These are phyloP conservation scores for Allobates femoralis DNA, from an alignment of 2,797 vertebrate genomes.

Conservation along the genomic window DNA sequence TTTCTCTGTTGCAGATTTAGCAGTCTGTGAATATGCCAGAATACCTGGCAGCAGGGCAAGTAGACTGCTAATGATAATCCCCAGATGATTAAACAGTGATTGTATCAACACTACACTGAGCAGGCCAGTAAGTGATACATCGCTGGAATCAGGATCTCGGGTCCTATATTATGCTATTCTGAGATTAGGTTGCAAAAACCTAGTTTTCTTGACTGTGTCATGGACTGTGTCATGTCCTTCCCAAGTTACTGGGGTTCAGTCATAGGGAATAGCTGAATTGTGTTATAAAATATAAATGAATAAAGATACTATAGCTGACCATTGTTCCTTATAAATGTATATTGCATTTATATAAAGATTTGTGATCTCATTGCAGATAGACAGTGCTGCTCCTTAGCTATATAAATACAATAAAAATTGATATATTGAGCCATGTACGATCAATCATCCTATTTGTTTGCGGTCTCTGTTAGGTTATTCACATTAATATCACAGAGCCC, in stretches of 20 bases:
- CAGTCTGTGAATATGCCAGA: too few species aligned
- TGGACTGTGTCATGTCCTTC: not conserved
- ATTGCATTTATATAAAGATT: not conserved
- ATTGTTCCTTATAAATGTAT: not conserved
- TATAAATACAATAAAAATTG: not conserved
- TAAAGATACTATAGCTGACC: not conserved
- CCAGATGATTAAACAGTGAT: too few species aligned
- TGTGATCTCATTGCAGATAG: not conserved
- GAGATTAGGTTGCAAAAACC: too few species aligned
- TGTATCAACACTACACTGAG: too few species aligned
- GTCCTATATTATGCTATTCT: too few species aligned
- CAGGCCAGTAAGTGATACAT: too few species aligned
- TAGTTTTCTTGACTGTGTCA: not conserved
- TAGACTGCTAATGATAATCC: too few species aligned
- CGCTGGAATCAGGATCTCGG: too few species aligned
- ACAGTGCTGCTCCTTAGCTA: not conserved
- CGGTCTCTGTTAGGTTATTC: not conserved
- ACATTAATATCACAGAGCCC: too few species aligned
- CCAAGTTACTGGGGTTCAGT: not conserved
- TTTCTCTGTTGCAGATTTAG: too few species aligned
- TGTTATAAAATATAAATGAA: not conserved
- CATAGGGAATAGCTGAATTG: not conserved
- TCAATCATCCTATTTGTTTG: not conserved
- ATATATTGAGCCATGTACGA: not conserved
- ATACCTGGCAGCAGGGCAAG: too few species aligned